A percentile compares a stretch with the other conserved stretches of the same genome.
Evolutionary conservation across 2,797 vertebrate genomes (phyloP).

Genomic region (Acanthurus lineatus): DNA sequence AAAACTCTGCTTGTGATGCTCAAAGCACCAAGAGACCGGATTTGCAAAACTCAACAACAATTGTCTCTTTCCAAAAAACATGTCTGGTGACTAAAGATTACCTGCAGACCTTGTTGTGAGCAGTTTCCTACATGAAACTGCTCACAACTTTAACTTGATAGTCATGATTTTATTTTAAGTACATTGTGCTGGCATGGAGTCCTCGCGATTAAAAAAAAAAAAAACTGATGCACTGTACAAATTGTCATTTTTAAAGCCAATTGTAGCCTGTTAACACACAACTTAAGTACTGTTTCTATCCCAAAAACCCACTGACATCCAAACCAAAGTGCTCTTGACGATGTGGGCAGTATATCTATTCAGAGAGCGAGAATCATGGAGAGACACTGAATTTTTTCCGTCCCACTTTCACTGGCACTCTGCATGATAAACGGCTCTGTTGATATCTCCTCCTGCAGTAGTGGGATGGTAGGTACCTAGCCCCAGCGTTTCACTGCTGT

Average conservation of each 20-base stretch:
- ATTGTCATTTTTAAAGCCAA: slow-evolving; percentile 17
- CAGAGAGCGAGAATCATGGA: slow-evolving; percentile 38
- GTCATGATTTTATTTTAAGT: no score
- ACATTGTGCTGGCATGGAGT: no score
- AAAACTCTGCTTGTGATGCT: no score
- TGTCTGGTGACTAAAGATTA: no score
- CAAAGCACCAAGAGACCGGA: no score
- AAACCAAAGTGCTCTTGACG: slow-evolving; percentile 46
- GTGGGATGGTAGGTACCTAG: slow-evolving; percentile 43
- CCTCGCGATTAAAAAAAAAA: neutral
- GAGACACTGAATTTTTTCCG: slow-evolving; percentile 45
- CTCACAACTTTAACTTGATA: no score
- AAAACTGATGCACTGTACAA: neutral
- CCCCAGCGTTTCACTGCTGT: slow-evolving; percentile 46
- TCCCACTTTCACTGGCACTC: slow-evolving; percentile 60
- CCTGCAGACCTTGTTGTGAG: no score
- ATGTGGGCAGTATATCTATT: slow-evolving; percentile 52
- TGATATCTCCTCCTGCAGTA: slow-evolving; percentile 59
- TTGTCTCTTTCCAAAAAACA: no score
- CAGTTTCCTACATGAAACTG: no score
- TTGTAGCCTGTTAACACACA: slow-evolving; percentile 24
- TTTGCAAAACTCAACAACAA: no score
- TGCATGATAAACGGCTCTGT: slow-evolving; percentile 69
- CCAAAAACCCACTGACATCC: slow-evolving; percentile 26
- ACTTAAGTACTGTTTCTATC: slow-evolving; percentile 30